Conservation (phyloP, 2,113 vertebrate genomes). For the Labrus mixtus region DNA sequence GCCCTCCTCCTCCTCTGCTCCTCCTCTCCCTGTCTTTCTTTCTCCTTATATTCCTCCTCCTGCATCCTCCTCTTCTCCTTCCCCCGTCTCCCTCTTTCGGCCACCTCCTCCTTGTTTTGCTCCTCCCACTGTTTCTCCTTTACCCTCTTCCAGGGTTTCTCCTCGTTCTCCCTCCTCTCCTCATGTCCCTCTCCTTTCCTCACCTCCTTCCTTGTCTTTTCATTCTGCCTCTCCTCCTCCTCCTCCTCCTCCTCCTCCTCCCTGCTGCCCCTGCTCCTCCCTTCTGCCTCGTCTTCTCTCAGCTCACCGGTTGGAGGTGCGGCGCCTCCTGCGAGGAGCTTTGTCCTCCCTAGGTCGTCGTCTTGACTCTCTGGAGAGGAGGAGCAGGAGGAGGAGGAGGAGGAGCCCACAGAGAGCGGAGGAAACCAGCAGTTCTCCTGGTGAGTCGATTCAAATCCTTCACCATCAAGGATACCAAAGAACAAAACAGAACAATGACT, state of each 20-base stretch:
- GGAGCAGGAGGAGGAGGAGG: constrained; percentile 22
- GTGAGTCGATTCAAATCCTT: constrained; percentile 19
- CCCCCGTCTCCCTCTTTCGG: background rate
- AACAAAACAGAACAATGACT: too few species aligned
- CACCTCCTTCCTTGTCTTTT: background rate
- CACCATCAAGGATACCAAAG: too few species aligned
- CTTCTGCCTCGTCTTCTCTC: constrained; percentile 72
- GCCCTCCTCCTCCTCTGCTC: background rate
- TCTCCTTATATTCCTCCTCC: background rate
- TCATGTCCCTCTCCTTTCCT: background rate
- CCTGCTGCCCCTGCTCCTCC: constrained; percentile 63
- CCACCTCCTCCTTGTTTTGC: background rate
- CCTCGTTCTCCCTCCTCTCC: background rate
- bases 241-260: background rate
- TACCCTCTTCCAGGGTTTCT: background rate
- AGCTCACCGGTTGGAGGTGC: constrained; percentile 69
- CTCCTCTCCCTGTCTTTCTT: background rate
- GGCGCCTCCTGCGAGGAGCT: constrained; percentile 70
- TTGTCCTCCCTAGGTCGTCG: constrained; percentile 62
- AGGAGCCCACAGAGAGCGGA: background rate
- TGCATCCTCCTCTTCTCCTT: background rate
- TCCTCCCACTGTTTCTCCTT: background rate
- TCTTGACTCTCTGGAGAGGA: constrained; percentile 66
- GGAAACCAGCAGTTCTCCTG: background rate
- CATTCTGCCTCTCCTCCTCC: background rate